Evolutionary conservation across 2,113 vertebrate genomes (phyloP).

Genomic region (Calyptomena viridis): DNA sequence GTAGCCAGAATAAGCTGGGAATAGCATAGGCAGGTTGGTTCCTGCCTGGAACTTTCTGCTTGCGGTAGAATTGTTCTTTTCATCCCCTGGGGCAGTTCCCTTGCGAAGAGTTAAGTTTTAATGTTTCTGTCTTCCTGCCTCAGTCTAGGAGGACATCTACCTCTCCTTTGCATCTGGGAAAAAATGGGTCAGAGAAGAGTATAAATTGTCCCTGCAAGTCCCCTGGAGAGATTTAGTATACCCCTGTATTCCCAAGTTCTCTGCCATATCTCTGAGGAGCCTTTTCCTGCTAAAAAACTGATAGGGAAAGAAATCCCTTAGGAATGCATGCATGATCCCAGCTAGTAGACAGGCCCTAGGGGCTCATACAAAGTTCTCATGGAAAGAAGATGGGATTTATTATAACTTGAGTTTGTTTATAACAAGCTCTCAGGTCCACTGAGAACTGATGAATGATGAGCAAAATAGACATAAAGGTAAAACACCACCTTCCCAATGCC

Average conservation of each 20-base stretch:
- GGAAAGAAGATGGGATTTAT: neutral
- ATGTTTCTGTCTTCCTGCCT: neutral
- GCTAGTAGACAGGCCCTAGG: neutral
- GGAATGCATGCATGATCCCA: neutral
- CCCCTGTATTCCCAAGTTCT: neutral
- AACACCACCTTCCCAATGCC: neutral
- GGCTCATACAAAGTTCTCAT: neutral
- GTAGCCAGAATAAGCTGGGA: neutral
- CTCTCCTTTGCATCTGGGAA: neutral
- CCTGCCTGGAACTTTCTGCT: neutral
- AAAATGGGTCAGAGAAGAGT: neutral
- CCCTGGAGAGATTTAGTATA: neutral
- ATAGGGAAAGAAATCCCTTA: neutral
- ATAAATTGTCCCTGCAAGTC: neutral
- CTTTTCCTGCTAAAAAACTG: neutral
- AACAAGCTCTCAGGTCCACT: neutral
- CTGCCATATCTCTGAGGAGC: neutral
- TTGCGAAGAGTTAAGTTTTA: neutral
- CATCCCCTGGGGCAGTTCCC: neutral
- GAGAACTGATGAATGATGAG: neutral
- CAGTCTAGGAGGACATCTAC: neutral
- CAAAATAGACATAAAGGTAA: neutral
- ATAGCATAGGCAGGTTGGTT: neutral
- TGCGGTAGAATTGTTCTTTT: neutral
- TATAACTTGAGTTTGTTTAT: neutral